Evolutionary conservation across 2,888 invertebrate species (phyloP).

Genomic region (Hemaris fuciformis): DNA sequence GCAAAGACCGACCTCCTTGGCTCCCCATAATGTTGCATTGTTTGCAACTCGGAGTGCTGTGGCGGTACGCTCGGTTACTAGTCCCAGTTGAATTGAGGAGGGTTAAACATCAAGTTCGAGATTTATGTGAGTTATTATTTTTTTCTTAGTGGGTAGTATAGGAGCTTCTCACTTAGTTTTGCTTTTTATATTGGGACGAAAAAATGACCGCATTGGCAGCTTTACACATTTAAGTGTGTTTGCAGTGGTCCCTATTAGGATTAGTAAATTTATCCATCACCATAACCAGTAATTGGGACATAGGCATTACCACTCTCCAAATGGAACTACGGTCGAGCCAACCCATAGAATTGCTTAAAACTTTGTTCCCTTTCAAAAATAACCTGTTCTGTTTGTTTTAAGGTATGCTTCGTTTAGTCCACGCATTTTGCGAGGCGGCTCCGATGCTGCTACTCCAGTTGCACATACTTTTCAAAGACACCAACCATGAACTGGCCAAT

Average conservation of each 20-base stretch:
- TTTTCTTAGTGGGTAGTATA: no score
- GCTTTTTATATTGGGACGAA: no score
- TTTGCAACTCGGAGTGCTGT: slow-evolving; percentile 87
- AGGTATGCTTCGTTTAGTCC: slow-evolving; percentile 90
- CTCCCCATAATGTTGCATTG: slow-evolving; percentile 84
- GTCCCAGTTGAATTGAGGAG: slow-evolving; percentile 90
- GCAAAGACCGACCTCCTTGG: slow-evolving; percentile 69
- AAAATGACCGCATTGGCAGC: no score
- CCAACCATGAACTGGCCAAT: slow-evolving; percentile 52
- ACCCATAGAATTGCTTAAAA: no score
- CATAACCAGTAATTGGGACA: no score
- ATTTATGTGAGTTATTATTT: slow-evolving; percentile 83
- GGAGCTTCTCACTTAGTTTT: no score
- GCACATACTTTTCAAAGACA: slow-evolving; percentile 83
- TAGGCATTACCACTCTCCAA: no score
- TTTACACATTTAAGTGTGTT: no score
- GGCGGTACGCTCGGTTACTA: slow-evolving; percentile 92
- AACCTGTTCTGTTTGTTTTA: background rate
- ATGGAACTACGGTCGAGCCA: no score
- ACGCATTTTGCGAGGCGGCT: slow-evolving; percentile 93
- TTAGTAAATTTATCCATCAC: no score
- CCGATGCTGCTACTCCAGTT: slow-evolving; percentile 92
- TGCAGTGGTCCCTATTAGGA: no score
- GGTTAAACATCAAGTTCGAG: slow-evolving; percentile 91
- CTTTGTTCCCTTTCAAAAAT: no score